Evolutionary conservation across 2,113 vertebrate species (phyloP), one percentile per base, ranked within the genome.

Genomic region (Petroica traversi): DNA sequence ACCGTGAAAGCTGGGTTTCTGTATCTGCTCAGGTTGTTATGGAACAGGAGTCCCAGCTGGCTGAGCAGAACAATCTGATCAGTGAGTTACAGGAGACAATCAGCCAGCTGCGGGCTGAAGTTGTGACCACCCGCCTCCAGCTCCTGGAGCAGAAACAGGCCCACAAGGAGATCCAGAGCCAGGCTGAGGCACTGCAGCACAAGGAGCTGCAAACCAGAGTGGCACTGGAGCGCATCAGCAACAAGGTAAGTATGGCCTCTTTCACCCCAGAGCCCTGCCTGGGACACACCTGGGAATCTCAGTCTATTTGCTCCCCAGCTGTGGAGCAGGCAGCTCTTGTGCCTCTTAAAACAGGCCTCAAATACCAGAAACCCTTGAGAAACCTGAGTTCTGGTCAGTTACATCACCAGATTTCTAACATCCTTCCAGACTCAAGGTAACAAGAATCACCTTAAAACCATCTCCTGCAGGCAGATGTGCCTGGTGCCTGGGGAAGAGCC

Each of bases 171-270:
- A 17, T 69, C 4, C 88, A 94, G 94, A 55, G 15, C 36, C 88
- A 78, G 52, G 58, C 38, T 0, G 95, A 98, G 45, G 8, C 6
- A 4, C 62, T 95, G 61, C 83, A 96, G 75, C 88, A 93, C 16
- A 72, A 29, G 0, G 97, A 98, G 79, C 97, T 97, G 94, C 97
- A 97, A 62, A 48, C 93, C 2, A 91, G 76, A 1, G 97, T 98
- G 95, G 87, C 91, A 8, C 96, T 98, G 18, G 95, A 98, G n/a
- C 12, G 62, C 15, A 1, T 92, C 40, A 96, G 88, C 61, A 77
- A 92, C 93, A 85, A 92, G 97, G 98, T 98, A 96, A 19, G 67
- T 0, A 0, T 0, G 14, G 28, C 36, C 52, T 38, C 33, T 40
- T 25, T 24, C 31, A 3, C 64, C 14, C 31, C 88, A 59, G 34